Evolutionary conservation across 2,113 vertebrate genomes (phyloP), one percentile per base, ranked within the genome.

Genomic region (Oenanthe oenanthe): DNA sequence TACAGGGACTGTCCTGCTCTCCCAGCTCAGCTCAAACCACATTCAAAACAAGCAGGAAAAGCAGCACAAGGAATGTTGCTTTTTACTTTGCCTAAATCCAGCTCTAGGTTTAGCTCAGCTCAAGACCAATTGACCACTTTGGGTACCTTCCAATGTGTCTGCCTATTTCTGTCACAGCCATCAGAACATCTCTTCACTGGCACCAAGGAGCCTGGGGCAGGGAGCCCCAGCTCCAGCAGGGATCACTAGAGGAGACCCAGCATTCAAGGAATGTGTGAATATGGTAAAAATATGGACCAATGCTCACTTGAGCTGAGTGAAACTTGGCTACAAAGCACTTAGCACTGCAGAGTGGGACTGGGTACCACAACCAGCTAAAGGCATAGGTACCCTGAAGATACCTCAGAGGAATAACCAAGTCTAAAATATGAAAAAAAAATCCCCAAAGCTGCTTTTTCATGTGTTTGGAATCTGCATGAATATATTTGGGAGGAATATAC

Each of bases 1-100:
- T 21, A 47, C 7, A 12, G 0, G 3, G 31, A 13, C 50, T 0
- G 0, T 38, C 70, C 38, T 58, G 65, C 28, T 34, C 73, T 71
- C 22, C n/a, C 60, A 78, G 60, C 56, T 80, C 77, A 70, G 77
- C 42, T 78, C 60, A 43, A 70, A 77, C 6, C 38, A 65, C 12
- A 4, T 26, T 29, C 72, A 73, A 36, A 40, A 42, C 12, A 3
- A 4, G 21, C 0, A 63, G 28, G 19, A 88, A 89, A 8, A 81
- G 31, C 47, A 66, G 61, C 60, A 60, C 29, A 81, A 81, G 47
- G 13, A 47, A 29, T 2, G 12, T 13, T 26, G n/a, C 24, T 53
- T 95, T 81, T 40, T 32, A 68, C 25, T 68, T 73, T 57, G n/a
- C 42, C 74, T 73, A 79, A 79, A 54, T 76, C 21, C 22, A 68